phyloP scores from a whole-genome alignment of 1,140 invertebrate species.

The Agrypnia vestita region DNA sequence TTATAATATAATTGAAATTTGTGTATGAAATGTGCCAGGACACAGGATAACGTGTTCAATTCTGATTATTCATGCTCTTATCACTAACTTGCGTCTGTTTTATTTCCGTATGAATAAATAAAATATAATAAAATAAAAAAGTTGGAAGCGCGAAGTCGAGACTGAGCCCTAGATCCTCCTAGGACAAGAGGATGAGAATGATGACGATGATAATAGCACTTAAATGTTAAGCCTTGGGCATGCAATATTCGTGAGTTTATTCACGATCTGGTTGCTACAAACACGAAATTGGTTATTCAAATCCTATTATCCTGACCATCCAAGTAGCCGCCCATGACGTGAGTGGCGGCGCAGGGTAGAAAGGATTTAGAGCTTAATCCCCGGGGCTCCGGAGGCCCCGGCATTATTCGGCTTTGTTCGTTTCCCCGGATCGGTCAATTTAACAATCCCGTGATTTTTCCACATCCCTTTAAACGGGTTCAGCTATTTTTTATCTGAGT shows the following conservation, averaged over 20 bases:
- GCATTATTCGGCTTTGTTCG: conserved; percentile 35
- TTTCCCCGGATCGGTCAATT: conserved; percentile 40
- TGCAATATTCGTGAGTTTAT: conserved; percentile 1
- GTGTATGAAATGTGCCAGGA: too few species aligned
- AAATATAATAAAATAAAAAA: too few species aligned
- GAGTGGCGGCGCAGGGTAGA: conserved; percentile 16
- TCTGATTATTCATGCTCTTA: too few species aligned
- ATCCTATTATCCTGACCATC: conserved; percentile 46
- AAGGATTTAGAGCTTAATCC: conserved; percentile 39
- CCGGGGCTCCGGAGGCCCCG: background rate
- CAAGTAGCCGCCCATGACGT: conserved; percentile 6
- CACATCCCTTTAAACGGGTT: background rate
- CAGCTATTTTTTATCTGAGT: conserved; percentile 18
- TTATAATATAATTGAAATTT: too few species aligned
- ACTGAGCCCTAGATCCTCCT: too few species aligned
- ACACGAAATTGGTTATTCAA: conserved; percentile 47
- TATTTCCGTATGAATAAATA: too few species aligned
- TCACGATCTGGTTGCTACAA: conserved; percentile 30
- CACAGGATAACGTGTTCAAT: too few species aligned
- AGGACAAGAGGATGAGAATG: too few species aligned
- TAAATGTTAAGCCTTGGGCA: too few species aligned
- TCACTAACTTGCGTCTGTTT: too few species aligned
- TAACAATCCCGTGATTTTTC: conserved; percentile 37
- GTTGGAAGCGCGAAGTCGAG: too few species aligned
- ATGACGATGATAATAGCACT: too few species aligned